Evolutionary conservation across 2,113 vertebrate genomes (phyloP).

Genomic region (Brachyhypopomus occidentalis): DNA sequence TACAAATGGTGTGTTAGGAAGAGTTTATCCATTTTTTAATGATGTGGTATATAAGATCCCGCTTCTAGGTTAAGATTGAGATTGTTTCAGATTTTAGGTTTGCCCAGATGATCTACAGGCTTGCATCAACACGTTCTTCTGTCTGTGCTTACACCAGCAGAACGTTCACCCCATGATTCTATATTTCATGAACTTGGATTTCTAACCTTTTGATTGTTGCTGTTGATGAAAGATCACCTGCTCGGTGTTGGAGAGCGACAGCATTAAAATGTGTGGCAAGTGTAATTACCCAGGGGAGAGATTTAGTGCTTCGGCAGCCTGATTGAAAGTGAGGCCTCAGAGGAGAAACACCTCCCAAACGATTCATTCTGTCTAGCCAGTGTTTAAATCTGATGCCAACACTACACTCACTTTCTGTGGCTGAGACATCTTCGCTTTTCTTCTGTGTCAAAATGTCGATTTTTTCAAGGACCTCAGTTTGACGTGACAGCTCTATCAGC

Average conservation of each 20-base stretch:
- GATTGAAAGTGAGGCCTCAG: background rate
- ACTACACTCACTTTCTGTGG: slow-evolving; percentile 63
- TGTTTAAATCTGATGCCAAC: background rate
- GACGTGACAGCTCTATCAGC: slow-evolving; percentile 68
- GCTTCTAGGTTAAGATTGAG: no score
- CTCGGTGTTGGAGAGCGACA: background rate
- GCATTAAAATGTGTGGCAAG: background rate
- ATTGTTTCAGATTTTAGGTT: no score
- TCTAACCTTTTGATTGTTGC: no score
- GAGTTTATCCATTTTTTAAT: no score
- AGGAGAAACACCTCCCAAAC: background rate
- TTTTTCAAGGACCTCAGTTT: slow-evolving; percentile 66
- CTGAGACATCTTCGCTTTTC: slow-evolving; percentile 59
- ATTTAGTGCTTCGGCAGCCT: background rate
- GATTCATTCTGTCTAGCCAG: background rate
- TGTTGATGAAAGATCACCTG: background rate
- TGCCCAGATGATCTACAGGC: no score
- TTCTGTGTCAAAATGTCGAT: slow-evolving; percentile 65
- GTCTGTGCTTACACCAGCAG: no score
- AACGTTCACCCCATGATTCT: no score
- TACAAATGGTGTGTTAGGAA: no score
- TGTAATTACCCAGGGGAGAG: background rate
- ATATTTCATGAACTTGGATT: no score
- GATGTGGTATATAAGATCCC: no score
- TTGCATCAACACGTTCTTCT: no score